Percentiles rank a stretch among this genome's conserved stretches.
Conservation (phyloP, 2,797 vertebrate species). For the Macropodus opercularis region DNA sequence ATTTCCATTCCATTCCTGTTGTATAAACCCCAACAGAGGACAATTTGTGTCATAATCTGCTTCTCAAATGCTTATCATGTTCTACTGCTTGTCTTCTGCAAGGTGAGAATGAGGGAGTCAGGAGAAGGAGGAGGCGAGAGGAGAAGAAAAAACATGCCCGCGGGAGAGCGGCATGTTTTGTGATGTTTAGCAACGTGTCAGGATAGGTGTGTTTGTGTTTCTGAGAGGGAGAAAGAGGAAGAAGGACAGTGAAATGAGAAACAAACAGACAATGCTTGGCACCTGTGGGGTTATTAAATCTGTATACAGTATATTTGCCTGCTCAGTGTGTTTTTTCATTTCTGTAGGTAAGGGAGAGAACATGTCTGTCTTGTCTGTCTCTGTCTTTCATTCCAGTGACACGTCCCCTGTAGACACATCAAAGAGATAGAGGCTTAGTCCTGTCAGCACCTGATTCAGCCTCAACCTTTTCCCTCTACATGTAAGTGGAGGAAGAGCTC, state of each 20-base stretch:
- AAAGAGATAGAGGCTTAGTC: slow-evolving; percentile 76
- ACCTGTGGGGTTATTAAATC: slow-evolving; percentile 29
- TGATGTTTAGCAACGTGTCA: slow-evolving; percentile 70
- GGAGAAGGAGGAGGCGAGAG: slow-evolving; percentile 6
- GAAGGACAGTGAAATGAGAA: slow-evolving; percentile 9
- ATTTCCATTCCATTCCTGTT: slow-evolving; percentile 23
- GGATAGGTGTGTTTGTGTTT: slow-evolving; percentile 36
- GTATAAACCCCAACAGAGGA: slow-evolving; percentile 64
- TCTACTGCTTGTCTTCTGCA: slow-evolving; percentile 38
- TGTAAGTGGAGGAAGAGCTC: slow-evolving; percentile 82
- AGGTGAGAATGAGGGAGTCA: slow-evolving; percentile 41
- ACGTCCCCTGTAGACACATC: slow-evolving; percentile 77
- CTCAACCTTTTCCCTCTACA: slow-evolving; percentile 71
- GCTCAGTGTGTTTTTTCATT: slow-evolving; percentile 7
- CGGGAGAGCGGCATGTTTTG: slow-evolving; percentile 54
- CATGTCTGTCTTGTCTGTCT: slow-evolving; percentile 1
- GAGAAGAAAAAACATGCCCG: slow-evolving; percentile 67
- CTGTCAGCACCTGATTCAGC: slow-evolving; percentile 85
- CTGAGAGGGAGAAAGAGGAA: not conserved
- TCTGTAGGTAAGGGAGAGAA: slow-evolving; percentile 7
- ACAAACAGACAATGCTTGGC: slow-evolving; percentile 10
- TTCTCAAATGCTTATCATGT: slow-evolving; percentile 60
- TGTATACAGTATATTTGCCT: slow-evolving; percentile 25
- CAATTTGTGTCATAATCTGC: slow-evolving; percentile 54
- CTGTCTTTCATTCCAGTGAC: slow-evolving; percentile 44